Conservation (phyloP, 2,888 invertebrate species). For the Pimpla rufipes region DNA sequence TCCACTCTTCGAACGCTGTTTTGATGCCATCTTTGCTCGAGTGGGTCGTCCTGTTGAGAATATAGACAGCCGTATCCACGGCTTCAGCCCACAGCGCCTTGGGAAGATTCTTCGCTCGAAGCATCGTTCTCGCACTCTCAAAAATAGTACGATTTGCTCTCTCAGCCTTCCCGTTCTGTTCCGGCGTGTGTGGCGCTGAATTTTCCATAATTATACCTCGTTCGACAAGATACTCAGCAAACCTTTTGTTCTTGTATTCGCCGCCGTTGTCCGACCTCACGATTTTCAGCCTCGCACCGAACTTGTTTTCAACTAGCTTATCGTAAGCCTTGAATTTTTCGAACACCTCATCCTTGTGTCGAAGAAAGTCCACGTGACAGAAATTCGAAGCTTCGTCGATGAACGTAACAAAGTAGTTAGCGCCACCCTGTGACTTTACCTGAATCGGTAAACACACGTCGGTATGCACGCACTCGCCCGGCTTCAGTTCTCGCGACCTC, state of each 20-base stretch:
- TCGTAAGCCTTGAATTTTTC: constrained; percentile 52
- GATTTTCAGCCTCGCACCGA: constrained; percentile 24
- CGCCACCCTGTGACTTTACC: constrained; percentile 48
- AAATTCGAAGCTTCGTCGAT: constrained; percentile 53
- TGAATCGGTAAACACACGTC: constrained; percentile 65
- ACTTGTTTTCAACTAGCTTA: constrained; percentile 42
- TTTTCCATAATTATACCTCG: constrained; percentile 34
- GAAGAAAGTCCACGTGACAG: constrained; percentile 59
- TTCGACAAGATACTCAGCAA: constrained; percentile 3
- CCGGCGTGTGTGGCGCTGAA: constrained; percentile 30
- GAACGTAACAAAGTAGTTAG: constrained; percentile 60
- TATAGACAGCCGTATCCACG: constrained; percentile 32
- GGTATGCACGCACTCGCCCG: constrained; percentile 48
- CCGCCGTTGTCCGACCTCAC: constrained; percentile 51
- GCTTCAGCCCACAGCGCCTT: constrained; percentile 37
- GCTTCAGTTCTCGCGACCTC: constrained; percentile 1
- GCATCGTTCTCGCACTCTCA: constrained; percentile 60
- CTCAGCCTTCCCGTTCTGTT: constrained; percentile 64
- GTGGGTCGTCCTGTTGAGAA: constrained; percentile 13
- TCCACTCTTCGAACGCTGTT: constrained; percentile 71
- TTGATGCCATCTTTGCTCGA: neutral
- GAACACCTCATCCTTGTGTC: constrained; percentile 43
- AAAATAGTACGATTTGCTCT: constrained; percentile 66
- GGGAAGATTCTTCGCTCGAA: constrained; percentile 38
- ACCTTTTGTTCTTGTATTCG: constrained; percentile 39